Evolutionary conservation across 2,113 vertebrate species (phyloP).

Genomic region (Corythoichthys haematopterus): DNA sequence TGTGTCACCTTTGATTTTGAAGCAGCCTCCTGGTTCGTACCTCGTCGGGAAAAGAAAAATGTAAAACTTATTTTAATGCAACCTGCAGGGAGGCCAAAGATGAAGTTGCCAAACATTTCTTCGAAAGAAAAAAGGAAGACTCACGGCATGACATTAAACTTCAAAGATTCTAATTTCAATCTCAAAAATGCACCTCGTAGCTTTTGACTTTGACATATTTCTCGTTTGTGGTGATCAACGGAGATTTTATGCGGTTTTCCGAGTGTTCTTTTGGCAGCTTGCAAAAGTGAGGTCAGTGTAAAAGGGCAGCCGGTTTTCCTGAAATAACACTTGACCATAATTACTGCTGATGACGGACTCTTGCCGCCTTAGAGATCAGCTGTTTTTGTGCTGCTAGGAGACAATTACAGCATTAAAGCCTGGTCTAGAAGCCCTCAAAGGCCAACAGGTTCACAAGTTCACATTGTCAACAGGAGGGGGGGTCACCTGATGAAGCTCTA

Average conservation of each 20-base stretch:
- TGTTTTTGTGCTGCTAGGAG: not conserved
- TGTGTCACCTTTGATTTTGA: not conserved
- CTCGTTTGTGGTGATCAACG: not conserved
- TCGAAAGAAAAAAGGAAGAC: not conserved
- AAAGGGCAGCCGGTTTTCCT: not conserved
- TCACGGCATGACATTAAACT: not conserved
- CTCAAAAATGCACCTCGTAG: not conserved
- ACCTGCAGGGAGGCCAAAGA: not conserved
- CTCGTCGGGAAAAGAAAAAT: not conserved
- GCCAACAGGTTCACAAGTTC: constrained; percentile 30
- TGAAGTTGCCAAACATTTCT: constrained; percentile 1
- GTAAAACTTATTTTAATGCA: not conserved
- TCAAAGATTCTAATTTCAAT: not conserved
- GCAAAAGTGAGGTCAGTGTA: not conserved
- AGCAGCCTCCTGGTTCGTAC: not conserved
- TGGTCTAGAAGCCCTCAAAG: not conserved
- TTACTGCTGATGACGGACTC: not conserved
- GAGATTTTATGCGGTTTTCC: not conserved
- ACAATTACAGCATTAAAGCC: constrained; percentile 1
- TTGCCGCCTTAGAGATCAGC: not conserved
- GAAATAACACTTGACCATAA: not conserved
- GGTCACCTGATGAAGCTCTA: not conserved
- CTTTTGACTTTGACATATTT: constrained; percentile 1
- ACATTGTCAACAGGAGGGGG: not conserved
- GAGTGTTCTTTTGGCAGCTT: not conserved